Percentiles rank a stretch among this genome's conserved stretches.
Conservation (phyloP, 2,888 invertebrate genomes). For the Melinaea menophilus region DNA sequence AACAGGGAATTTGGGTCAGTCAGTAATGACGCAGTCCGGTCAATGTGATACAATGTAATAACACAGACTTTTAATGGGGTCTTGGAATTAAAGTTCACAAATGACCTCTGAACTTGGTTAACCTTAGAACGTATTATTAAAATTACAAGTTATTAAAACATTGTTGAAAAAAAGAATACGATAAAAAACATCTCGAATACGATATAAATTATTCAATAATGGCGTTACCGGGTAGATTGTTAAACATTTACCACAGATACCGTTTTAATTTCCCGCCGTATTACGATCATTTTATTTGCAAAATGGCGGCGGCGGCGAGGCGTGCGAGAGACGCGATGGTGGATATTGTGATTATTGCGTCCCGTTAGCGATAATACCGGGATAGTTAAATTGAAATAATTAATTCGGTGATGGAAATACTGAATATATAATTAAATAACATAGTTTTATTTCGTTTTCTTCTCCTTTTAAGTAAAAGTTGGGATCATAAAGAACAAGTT, state of each 20-base stretch:
- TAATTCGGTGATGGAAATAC: neutral
- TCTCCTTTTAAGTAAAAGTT: neutral
- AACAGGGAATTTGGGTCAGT: slow-evolving; percentile 20
- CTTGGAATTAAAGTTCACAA: slow-evolving; percentile 4
- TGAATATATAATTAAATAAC: no score
- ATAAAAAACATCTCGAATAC: no score
- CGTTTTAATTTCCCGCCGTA: slow-evolving; percentile 9
- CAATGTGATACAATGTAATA: slow-evolving; percentile 14
- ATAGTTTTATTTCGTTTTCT: neutral
- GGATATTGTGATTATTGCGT: neutral
- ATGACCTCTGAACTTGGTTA: neutral
- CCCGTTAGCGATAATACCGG: slow-evolving; percentile 27
- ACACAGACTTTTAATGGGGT: neutral
- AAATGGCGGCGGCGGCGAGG: slow-evolving; percentile 15
- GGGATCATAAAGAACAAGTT: no score
- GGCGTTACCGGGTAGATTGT: no score
- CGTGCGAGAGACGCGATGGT: no score
- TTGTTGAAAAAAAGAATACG: no score
- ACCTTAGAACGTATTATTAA: neutral
- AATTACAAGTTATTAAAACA: no score
- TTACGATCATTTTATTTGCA: slow-evolving; percentile 22
- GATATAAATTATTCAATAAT: no score
- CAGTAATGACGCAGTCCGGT: slow-evolving; percentile 17
- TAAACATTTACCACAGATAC: slow-evolving; percentile 14
- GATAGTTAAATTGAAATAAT: slow-evolving; percentile 1